Percentiles rank a stretch among this genome's conserved stretches.
These are phyloP conservation scores for Protomyctophum bolini DNA, from an alignment of 2,113 vertebrate species.

Conservation along the genomic window DNA sequence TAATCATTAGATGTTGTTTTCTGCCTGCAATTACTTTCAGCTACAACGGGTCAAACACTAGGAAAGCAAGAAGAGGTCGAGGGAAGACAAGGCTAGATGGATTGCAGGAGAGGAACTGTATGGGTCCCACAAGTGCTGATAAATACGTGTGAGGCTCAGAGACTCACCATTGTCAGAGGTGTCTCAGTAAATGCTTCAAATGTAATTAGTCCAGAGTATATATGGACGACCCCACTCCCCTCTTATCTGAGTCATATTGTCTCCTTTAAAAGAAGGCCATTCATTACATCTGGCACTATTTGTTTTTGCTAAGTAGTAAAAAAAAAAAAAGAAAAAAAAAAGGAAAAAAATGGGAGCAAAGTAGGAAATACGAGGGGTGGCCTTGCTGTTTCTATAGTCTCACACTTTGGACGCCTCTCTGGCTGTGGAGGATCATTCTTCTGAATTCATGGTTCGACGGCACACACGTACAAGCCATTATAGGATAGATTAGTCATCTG, in stretches of 20 bases:
- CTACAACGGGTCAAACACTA: constrained; percentile 77
- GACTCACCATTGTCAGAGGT: constrained; percentile 59
- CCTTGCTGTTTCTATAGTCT: constrained; percentile 26
- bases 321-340: constrained; percentile 10
- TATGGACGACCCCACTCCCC: constrained; percentile 62
- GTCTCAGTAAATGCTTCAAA: constrained; percentile 72
- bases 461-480: constrained; percentile 9
- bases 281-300: constrained; percentile 49
- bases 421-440: constrained; percentile 14
- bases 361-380: not conserved
- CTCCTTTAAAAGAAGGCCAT: constrained; percentile 51
- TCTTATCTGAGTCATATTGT: constrained; percentile 69
- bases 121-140: constrained; percentile 72
- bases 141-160: constrained; percentile 72
- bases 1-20: constrained; percentile 86
- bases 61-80: constrained; percentile 63
- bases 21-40: constrained; percentile 82
- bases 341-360: constrained; percentile 1
- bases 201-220: constrained; percentile 75
- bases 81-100: constrained; percentile 72
- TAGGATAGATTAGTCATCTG: constrained; percentile 18
- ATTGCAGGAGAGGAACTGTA: constrained; percentile 70
- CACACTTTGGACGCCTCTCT: constrained; percentile 26
- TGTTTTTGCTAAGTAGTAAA: constrained; percentile 35
- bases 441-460: too few species aligned